Base-by-base conservation (phyloP, 1,140 invertebrate species). In the Tigriopus japonicus region DNA sequence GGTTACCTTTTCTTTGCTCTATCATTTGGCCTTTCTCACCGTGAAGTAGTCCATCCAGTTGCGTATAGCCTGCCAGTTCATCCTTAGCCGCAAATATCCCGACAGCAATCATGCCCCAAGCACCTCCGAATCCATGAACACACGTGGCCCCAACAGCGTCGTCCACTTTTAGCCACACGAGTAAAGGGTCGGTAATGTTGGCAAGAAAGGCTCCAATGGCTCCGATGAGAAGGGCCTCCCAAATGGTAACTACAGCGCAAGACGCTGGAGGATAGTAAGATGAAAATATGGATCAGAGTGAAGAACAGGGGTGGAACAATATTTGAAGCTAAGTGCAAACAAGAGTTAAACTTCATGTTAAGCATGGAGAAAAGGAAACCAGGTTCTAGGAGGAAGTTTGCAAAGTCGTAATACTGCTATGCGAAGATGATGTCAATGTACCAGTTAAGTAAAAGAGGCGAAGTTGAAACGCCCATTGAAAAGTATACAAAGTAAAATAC, bases 121-220 rank as follows among this genome's bases (percentile, higher is more conserved):
- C 58, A 14, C 58, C 58, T n/a, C 58, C 43, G 15, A 60, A 60
- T 42, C 58, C 58, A 69, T 94, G 89, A 5, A 93, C 88, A 6
- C 87, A 79, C 19, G 84, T 82, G 0, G 88, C 89, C 5, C 87
- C 87, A 0, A 94, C 89, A 0, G 90, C 90, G 73, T 95, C 90
- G 67, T 94, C 90, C 40, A 58, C 40, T 43, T 42, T 58, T n/a
- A 58, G n/a, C 24, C 14, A 17, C n/a, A 17, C 40, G 1, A 58
- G 28, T 15, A 58, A 23, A 42, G 55, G 55, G 15, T 58, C 55
- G 3, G 55, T 58, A 12, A 17, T 41, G 15, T 35, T 58, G 17
- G 55, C 55, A 1, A 58, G 40, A 23, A 58, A 40, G 40, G 55
- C 13, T 17, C 58, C 58, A 21, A 52, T 35, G 1, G 42, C 45